Base-by-base conservation (phyloP, 2,113 vertebrate genomes). In the Turdus rufiventris region DNA sequence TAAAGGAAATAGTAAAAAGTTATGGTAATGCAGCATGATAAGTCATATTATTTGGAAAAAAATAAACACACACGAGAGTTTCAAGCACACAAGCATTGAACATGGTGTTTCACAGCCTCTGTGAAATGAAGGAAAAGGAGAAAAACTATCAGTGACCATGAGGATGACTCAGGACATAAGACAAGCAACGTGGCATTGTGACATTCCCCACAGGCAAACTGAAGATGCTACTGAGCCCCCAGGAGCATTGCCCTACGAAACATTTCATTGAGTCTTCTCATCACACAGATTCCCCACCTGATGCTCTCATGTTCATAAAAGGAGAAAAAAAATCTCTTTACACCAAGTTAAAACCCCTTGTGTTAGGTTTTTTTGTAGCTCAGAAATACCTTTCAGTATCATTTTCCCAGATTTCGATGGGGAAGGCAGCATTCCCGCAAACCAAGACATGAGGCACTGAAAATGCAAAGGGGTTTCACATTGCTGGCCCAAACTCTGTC, bases 401-500 rank as follows among this genome's bases (percentile, higher is more conserved):
- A 0, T 73, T 95, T 96, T 88, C 87, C 84, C 8, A 0, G 36
- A 8, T 31, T 10, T 33, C 4, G 1, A 33, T 20, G 40, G 23
- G 65, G 62, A 75, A 71, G 71, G 89, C 14, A 0, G n/a, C 43
- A 2, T 82, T 70, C 82, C 75, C 26, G 0, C 92, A 96, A 87
- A 71, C 91, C 93, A 74, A 88, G 77, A 18, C 48, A 23, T 42
- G 24, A 79, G 63, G 63, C 85, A 58, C 7, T 62, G 60, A 50
- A 94, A 96, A 83, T 43, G 42, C 89, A 67, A 75, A 81, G 0
- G 47, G 91, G 87, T 94, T 93, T 96, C 93, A 79, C 21, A 0
- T 95, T 95, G 90, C 94, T 95, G 94, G 95, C 91, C 91, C 80
- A 5, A 95, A 89, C 88, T 85, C 92, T 94, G 50, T 20, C 65